Evolutionary conservation across 2,888 invertebrate genomes (phyloP).

Genomic region (Amphiduros pacificus): DNA sequence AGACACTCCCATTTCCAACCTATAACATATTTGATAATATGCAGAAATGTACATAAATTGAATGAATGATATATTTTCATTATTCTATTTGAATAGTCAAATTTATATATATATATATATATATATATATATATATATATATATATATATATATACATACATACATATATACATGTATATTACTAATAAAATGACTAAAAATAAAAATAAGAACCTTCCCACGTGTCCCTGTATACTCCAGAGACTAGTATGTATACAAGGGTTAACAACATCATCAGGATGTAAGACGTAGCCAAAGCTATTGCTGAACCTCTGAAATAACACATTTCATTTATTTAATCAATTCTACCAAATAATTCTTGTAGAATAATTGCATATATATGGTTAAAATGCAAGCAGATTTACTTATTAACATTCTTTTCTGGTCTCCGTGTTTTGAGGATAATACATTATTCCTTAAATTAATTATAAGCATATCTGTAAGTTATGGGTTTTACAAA

Average conservation of each 20-base stretch:
- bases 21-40: neutral
- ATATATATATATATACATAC: too few species aligned
- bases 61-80: too few species aligned
- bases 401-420: too few species aligned
- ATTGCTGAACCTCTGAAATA: conserved; percentile 14
- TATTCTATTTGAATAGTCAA: too few species aligned
- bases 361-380: too few species aligned
- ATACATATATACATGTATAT: too few species aligned
- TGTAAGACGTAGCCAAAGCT: neutral
- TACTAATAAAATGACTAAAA: neutral
- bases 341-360: neutral
- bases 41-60: too few species aligned
- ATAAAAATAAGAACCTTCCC: conserved; percentile 9
- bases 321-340: neutral
- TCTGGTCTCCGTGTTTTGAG: too few species aligned
- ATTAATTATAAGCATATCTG: too few species aligned
- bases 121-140: neutral
- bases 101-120: neutral
- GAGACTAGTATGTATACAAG: conserved; percentile 6
- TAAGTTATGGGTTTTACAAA: too few species aligned
- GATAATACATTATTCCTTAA: too few species aligned
- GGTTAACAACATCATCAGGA: conserved; percentile 1
- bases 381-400: too few species aligned
- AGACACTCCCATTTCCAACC: conserved; percentile 13
- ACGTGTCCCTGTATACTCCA: conserved; percentile 15